Base-by-base conservation (phyloP, 2,113 vertebrate species). In the Puntigrus tetrazona region DNA sequence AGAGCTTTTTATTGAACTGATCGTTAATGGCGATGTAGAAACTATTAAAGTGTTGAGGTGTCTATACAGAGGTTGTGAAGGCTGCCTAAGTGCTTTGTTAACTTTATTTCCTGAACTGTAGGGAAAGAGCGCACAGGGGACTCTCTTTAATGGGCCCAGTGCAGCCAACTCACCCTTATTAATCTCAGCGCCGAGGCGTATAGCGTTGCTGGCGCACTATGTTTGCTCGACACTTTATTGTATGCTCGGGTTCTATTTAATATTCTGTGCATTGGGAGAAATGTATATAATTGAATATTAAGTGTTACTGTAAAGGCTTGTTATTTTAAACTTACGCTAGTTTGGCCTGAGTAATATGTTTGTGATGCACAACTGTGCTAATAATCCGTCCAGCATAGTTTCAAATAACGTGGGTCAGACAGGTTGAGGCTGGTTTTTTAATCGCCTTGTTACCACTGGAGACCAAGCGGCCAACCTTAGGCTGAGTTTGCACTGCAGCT, bases 1-100 rank as follows among this genome's bases (percentile, higher is more conserved):
- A 83, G 57, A 70, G 81, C 87, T 84, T 89, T 91, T 91, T 90
- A 84, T 92, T 89, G 86, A 83, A 38, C 87, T 89, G 85, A 94
- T 89, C 87, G 90, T 88, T 89, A 85, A 65, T 43, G 29, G 55
- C 73, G 78, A 55, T 78, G 47, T 57, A 57, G 78, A 78, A 84
- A 87, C 73, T 52, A 65, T 25, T 27, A 52, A 50, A 50, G 73
- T 31, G 45, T 76, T 50, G 29, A 76, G 27, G 73, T 31, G 25
- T 82, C 45, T 70, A 80, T 43, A 57, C 57, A 72, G 67, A 65
- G 77, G 29, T 34, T 16, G 50, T 36, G n/a, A 72, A 76, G 61
- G 63, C n/a, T 14, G 52, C 31, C 50, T 80, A 47, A 74, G 76
- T 70, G 72, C 83, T 36, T n/a, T 38, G 83, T 59, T 61, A 84